These are phyloP conservation scores for Clavelina lepadiformis DNA, from an alignment of 23 tunicate species.

Conservation along the genomic window DNA sequence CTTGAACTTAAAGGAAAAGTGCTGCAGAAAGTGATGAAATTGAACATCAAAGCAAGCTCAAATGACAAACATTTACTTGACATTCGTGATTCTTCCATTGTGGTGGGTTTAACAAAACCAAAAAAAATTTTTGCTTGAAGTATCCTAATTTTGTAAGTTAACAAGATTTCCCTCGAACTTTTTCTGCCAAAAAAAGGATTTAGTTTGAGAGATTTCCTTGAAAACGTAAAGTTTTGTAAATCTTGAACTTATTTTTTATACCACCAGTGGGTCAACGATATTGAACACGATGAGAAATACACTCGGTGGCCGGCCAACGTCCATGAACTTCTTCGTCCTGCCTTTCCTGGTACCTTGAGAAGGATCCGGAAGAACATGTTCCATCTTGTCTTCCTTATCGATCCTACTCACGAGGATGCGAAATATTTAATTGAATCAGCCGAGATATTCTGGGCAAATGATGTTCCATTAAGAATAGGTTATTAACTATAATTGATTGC, in stretches of 20 bases:
- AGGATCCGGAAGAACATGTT: slow-evolving; percentile 77
- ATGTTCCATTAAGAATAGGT: slow-evolving; percentile 84
- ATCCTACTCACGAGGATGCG: slow-evolving; percentile 47
- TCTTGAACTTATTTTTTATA: too few species aligned
- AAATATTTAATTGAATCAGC: slow-evolving; percentile 47
- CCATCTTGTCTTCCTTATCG: slow-evolving; percentile 73
- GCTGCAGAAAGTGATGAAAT: slow-evolving; percentile 37
- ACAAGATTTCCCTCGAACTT: too few species aligned
- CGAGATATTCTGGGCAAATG: slow-evolving; percentile 92
- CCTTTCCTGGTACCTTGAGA: slow-evolving; percentile 91
- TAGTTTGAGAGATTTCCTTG: too few species aligned
- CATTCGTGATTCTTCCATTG: slow-evolving; percentile 57
- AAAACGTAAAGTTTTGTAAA: too few species aligned
- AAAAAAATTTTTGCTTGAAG: too few species aligned
- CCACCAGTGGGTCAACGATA: slow-evolving; percentile 92
- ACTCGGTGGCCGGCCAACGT: slow-evolving; percentile 63
- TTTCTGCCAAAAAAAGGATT: too few species aligned
- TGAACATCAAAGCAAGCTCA: slow-evolving; percentile 34
- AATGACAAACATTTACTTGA: slow-evolving; percentile 47
- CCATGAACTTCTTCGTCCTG: slow-evolving; percentile 92
- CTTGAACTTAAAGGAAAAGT: slow-evolving; percentile 26
- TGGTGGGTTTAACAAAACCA: slow-evolving; percentile 62
- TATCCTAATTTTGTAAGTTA: too few species aligned
- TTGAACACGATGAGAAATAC: slow-evolving; percentile 85
- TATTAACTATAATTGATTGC: too few species aligned